phyloP scores from a whole-genome alignment of 2,888 invertebrate species.

The Microctonus hyperodae region DNA sequence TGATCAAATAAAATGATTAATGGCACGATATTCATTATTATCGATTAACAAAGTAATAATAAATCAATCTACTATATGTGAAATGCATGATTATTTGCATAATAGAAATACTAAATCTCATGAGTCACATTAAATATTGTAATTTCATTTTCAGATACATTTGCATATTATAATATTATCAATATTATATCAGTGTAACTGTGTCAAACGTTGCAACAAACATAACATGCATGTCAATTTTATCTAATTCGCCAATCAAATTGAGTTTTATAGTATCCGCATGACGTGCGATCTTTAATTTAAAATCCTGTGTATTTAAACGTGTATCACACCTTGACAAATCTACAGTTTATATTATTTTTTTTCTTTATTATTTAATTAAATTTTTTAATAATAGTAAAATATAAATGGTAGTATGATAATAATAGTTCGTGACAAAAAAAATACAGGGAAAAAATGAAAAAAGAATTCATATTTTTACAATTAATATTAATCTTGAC shows the following conservation, averaged over 20 bases:
- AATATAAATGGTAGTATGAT: not conserved
- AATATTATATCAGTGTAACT: not conserved
- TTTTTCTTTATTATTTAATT: not conserved
- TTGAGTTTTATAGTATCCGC: not conserved
- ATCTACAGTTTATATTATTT: not conserved
- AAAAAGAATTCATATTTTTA: conserved; percentile 11
- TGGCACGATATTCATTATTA: not conserved
- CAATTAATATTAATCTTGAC: conserved; percentile 19
- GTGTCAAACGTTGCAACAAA: not conserved
- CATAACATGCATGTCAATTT: not conserved
- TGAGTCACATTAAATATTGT: not conserved
- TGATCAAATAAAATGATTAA: not conserved
- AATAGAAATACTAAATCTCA: not conserved
- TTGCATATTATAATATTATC: not conserved
- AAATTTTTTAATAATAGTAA: not conserved
- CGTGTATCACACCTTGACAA: not conserved
- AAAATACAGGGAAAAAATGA: conserved; percentile 1
- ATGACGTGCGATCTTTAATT: not conserved
- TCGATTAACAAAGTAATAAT: not conserved
- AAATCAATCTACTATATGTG: not conserved
- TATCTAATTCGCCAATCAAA: not conserved
- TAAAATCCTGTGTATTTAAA: not conserved
- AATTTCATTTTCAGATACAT: not conserved
- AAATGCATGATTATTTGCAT: not conserved
- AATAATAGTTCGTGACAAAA: not conserved